Evolutionary conservation across 2,797 vertebrate genomes (phyloP).

Genomic region (Neomorphus geoffroyi): DNA sequence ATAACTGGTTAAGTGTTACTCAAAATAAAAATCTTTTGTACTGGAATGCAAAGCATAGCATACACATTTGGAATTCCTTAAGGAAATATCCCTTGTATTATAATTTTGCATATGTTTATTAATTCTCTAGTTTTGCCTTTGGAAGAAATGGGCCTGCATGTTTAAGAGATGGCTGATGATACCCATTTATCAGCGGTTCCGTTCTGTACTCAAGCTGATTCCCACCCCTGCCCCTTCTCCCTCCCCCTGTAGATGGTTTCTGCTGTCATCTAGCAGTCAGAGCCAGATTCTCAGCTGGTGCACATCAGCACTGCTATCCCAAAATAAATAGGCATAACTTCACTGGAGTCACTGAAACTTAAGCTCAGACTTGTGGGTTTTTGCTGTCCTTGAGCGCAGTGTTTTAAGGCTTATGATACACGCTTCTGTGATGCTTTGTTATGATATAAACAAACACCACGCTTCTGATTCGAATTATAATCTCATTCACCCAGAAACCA

Average conservation of each 20-base stretch:
- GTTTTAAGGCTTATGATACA: conserved; percentile 20
- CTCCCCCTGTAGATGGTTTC: not conserved
- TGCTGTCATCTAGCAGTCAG: conserved; percentile 14
- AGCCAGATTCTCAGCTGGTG: conserved; percentile 53
- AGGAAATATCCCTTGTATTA: not conserved
- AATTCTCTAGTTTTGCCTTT: conserved; percentile 34
- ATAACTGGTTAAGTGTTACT: conserved; percentile 39
- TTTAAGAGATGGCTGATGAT: not conserved
- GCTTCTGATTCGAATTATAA: conserved; percentile 63
- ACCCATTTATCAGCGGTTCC: not conserved
- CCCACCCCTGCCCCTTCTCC: not conserved
- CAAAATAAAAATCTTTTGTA: conserved; percentile 44
- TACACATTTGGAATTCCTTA: conserved; percentile 15
- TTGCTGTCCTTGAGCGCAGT: not conserved
- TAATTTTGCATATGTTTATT: not conserved
- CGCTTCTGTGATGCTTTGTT: conserved; percentile 38
- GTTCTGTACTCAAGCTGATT: not conserved
- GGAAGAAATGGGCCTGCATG: not conserved
- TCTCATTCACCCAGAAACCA: conserved; percentile 61
- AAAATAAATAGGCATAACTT: conserved; percentile 48
- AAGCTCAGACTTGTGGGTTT: not conserved
- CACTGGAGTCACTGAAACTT: conserved; percentile 41
- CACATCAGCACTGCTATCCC: conserved; percentile 33
- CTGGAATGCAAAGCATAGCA: conserved; percentile 2
- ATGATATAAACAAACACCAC: conserved; percentile 39